phyloP scores from a whole-genome alignment of 2,888 invertebrate genomes.

The Neoascia interrupta region DNA sequence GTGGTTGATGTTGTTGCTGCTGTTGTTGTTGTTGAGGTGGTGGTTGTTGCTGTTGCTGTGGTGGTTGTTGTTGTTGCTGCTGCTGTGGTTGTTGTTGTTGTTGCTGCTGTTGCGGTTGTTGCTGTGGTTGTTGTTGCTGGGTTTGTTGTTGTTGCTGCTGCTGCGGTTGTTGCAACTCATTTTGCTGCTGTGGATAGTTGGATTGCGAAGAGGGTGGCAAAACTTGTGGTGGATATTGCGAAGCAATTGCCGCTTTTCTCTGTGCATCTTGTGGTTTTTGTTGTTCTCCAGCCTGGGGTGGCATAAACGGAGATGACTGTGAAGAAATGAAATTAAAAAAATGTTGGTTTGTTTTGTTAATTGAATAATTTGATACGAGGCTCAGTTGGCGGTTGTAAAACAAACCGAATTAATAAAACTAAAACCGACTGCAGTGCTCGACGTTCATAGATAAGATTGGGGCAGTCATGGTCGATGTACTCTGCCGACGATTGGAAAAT shows the following conservation, averaged over 20 bases:
- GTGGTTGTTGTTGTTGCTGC: constrained; percentile 41
- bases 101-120: constrained; percentile 30
- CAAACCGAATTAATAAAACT: no score
- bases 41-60: constrained; percentile 44
- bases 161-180: constrained; percentile 30
- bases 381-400: no score
- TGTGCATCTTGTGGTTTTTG: constrained; percentile 46
- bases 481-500: no score
- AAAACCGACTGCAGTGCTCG: no score
- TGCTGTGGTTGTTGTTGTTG: constrained; percentile 41
- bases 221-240: constrained; percentile 36
- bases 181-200: constrained; percentile 48
- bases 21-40: constrained; percentile 36
- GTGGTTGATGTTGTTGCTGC: constrained; percentile 71
- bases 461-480: no score
- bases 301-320: constrained; percentile 52
- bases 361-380: no score
- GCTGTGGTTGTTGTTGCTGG: constrained; percentile 36
- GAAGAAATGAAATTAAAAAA: background rate
- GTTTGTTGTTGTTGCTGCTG: constrained; percentile 50
- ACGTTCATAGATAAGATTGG: no score
- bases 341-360: no score
- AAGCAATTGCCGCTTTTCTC: constrained; percentile 15
- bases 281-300: constrained; percentile 39
- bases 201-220: constrained; percentile 41